Evolutionary conservation across 2,888 invertebrate genomes (phyloP).

Genomic region (Noctua pronuba): DNA sequence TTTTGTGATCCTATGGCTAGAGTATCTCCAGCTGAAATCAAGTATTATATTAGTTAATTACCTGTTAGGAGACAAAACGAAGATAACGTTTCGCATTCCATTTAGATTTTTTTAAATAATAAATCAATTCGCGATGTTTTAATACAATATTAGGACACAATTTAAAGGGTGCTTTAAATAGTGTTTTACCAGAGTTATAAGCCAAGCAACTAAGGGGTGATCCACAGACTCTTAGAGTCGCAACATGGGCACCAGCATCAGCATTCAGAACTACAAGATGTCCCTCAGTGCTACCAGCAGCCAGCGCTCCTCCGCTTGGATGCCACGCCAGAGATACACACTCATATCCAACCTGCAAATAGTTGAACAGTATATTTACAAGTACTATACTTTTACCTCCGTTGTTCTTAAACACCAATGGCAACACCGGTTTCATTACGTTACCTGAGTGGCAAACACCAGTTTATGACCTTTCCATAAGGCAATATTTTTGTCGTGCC

Average conservation of each 20-base stretch:
- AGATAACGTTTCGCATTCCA: background rate
- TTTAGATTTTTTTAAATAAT: background rate
- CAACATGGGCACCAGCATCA: slow-evolving; percentile 95
- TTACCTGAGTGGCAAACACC: slow-evolving; percentile 96
- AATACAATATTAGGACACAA: background rate
- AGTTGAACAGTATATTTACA: background rate
- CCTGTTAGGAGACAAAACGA: background rate
- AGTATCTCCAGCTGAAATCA: slow-evolving; percentile 94
- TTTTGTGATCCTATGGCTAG: slow-evolving; percentile 98
- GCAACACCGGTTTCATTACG: background rate
- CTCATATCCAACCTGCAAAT: slow-evolving; percentile 94
- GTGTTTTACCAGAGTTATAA: slow-evolving; percentile 94
- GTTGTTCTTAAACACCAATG: background rate
- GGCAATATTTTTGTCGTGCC: slow-evolving; percentile 97
- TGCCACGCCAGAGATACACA: slow-evolving; percentile 97
- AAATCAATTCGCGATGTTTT: background rate
- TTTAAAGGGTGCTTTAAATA: background rate
- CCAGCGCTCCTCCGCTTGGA: slow-evolving; percentile 96
- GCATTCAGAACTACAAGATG: slow-evolving; percentile 96
- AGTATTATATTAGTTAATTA: background rate
- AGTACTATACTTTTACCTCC: background rate
- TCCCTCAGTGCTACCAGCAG: slow-evolving; percentile 97
- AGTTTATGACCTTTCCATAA: slow-evolving; percentile 97
- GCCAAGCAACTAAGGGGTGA: slow-evolving; percentile 96
- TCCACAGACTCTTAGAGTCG: slow-evolving; percentile 96